These are phyloP conservation scores for Melanerpes aurifrons DNA, from an alignment of 2,113 vertebrate species.

Conservation along the genomic window DNA sequence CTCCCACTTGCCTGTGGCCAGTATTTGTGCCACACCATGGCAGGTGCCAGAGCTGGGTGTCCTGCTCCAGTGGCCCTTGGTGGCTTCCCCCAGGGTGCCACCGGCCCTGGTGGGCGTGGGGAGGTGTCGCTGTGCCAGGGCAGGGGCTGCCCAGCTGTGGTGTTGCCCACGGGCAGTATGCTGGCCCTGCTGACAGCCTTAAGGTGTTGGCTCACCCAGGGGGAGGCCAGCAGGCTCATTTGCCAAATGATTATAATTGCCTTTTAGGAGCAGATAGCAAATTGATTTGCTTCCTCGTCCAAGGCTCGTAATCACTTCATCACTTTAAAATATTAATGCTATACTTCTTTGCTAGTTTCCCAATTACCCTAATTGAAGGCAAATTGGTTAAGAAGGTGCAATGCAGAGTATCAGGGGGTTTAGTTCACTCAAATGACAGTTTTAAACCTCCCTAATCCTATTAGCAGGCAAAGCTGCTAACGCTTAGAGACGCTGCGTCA, in stretches of 20 bases:
- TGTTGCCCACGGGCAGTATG: not conserved
- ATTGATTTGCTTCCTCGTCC: slow-evolving; percentile 73
- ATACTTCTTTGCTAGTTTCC: slow-evolving; percentile 83
- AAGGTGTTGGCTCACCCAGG: not conserved
- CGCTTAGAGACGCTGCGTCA: slow-evolving; percentile 88
- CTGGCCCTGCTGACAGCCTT: not conserved
- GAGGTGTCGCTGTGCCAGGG: not conserved
- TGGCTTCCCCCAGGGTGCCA: not conserved
- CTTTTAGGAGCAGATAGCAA: slow-evolving; percentile 67
- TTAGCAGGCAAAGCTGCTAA: slow-evolving; percentile 88
- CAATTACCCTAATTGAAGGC: slow-evolving; percentile 87
- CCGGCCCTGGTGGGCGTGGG: accelerated
- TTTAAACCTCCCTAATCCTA: slow-evolving; percentile 89
- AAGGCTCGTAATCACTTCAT: slow-evolving; percentile 84
- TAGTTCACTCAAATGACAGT: slow-evolving; percentile 91
- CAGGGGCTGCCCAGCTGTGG: not conserved
- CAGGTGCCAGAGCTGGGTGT: accelerated
- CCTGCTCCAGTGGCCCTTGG: accelerated
- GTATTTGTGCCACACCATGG: accelerated
- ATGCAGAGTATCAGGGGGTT: slow-evolving; percentile 84
- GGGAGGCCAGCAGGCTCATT: slow-evolving; percentile 44
- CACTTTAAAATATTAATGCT: slow-evolving; percentile 83
- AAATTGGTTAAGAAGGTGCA: slow-evolving; percentile 88
- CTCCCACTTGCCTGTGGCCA: accelerated
- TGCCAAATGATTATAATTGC: slow-evolving; percentile 71